Conservation (phyloP, 2,113 vertebrate species). For the Chaetops frenatus region DNA sequence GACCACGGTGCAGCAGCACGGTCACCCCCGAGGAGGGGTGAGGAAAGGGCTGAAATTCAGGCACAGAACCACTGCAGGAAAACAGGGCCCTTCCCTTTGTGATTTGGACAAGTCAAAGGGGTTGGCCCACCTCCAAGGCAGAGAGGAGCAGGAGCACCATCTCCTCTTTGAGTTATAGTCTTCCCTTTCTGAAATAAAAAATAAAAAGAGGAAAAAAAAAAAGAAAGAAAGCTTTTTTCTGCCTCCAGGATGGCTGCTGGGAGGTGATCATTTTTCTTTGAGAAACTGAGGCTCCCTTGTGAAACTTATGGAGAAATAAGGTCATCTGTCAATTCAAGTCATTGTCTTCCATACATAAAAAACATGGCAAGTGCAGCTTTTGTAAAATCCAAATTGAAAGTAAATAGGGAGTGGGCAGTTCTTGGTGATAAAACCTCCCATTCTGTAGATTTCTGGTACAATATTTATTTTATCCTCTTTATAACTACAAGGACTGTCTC, state of each 20-base stretch:
- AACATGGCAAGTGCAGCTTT: conserved; percentile 55
- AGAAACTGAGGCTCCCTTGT: conserved; percentile 8
- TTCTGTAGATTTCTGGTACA: conserved; percentile 64
- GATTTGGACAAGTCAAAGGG: background rate
- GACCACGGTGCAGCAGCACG: accelerated
- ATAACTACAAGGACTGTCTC: conserved; percentile 61
- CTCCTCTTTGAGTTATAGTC: background rate
- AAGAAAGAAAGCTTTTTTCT: background rate
- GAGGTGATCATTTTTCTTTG: background rate
- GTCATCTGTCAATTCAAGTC: conserved; percentile 61
- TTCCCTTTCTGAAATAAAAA: background rate
- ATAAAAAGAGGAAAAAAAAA: background rate
- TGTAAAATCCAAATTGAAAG: conserved; percentile 73
- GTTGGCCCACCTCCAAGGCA: background rate
- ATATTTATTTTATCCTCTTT: conserved; percentile 71
- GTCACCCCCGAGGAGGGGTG: accelerated
- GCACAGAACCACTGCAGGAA: background rate
- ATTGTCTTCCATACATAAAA: conserved; percentile 42
- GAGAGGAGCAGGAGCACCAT: background rate
- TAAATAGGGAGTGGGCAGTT: conserved; percentile 68
- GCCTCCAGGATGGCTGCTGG: background rate
- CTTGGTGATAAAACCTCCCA: conserved; percentile 66
- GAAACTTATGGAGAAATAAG: conserved; percentile 24
- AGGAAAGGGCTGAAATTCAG: background rate
- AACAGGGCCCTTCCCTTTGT: background rate